Evolutionary conservation across 2,888 invertebrate genomes (phyloP), one percentile per base, ranked within the genome.

Genomic region (Sarcophaga variegata): DNA sequence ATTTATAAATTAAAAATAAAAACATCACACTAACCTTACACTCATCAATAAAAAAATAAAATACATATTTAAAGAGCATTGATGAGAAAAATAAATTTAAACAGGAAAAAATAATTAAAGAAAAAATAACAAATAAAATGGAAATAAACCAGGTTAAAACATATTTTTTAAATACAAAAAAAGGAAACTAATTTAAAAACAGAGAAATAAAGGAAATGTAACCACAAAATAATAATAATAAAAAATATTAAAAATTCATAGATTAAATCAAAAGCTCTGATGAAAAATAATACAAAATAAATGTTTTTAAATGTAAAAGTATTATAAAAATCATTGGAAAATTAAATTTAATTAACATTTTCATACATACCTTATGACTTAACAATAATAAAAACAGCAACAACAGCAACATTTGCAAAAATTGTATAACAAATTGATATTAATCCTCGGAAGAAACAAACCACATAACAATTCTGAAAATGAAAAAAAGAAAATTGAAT

Each of bases 291-390:
- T 8, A 37, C 37, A 17, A 75, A 78, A 45, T 85, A 87, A 80
- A 80, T 78, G 82, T 85, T 75, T 83, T 83, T 77, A 79, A 84
- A 83, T 87, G 81, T 84, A 27, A 83, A 83, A 81, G 71, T 83
- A 87, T 85, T 76, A 82, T 72, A 81, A 63, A 72, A 37, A 8
- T 37, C 37, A 37, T 8, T 37, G 10, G 66, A 70, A 79, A 74
- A 45, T 49, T 45, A 20, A 64, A 60, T 22, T 76, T 54, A 49
- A 54, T 54, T 54, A 54, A 54, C 17, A 54, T 54, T 54, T 2
- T 54, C 54, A 49, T 59, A 77, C 60, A 62, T 71, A 79, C 70
- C 75, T 63, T 62, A 47, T 17, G 70, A 64, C 5, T 59, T 17
- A 59, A 59, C 59, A 17, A 59, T 59, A 17, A 66, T 10, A 67